Evolutionary conservation across 2,888 invertebrate genomes (phyloP), one percentile per base, ranked within the genome.

Genomic region (Cabera pusaria): DNA sequence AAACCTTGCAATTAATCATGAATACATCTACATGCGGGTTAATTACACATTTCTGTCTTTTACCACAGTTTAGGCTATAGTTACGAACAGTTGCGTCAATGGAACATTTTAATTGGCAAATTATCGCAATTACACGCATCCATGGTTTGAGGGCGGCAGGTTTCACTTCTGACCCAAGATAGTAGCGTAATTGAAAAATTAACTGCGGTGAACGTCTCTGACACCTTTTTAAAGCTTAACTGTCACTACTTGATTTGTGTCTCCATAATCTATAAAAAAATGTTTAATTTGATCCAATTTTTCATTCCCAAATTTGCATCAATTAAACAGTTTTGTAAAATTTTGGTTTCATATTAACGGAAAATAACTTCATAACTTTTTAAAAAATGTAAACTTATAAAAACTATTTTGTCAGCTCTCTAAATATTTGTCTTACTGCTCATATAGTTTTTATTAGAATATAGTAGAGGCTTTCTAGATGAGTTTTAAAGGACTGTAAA

Each of bases 51-150:
- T 26, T 22, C 21, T 35, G 57, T 64, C 59, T 58, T 59, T 69
- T 49, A 55, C 19, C 19, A 27, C 55, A 32, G 48, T 64, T 78
- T 74, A 72, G 8, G 20, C 6, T 9, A 5, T 24, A 20, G 19
- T 20, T 29, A 21, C 33, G 76, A 73, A 64, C 59, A 44, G 68
- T 77, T 73, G 66, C 73, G 69, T 73, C 64, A 72, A 60, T 22
- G 66, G 62, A 71, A 70, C 67, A 57, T 61, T 66, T n/a, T 86
- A 84, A 85, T 86, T 84, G 74, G 59, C 59, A 56, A 67, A 68
- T 79, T 83, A 78, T 66, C 61, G 64, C 84, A 85, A 87, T 87
- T 85, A 86, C 81, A 85, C 80, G 87, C 86, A 77, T 83, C 84
- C 82, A 72, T 75, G 76, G 69, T 78, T 81, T 72, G 74, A 77